Evolutionary conservation across 2,113 vertebrate genomes (phyloP).

Genomic region (Lanius collurio): DNA sequence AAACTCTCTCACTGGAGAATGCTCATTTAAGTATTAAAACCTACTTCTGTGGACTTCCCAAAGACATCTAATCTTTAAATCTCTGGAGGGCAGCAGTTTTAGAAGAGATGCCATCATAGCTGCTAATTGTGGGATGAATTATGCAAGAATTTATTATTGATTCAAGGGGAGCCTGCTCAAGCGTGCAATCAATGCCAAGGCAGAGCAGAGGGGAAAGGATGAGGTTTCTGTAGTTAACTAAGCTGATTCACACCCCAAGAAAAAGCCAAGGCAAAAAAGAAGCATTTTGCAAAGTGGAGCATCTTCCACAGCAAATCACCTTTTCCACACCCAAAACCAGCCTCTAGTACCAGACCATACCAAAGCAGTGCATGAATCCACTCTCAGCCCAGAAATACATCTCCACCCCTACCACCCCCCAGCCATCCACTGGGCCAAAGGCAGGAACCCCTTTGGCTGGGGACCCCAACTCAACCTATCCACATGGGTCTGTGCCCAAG

Average conservation of each 20-base stretch:
- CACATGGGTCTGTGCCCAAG: rapidly evolving
- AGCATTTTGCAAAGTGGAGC: background rate
- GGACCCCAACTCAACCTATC: background rate
- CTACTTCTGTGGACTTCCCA: background rate
- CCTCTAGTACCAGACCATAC: background rate
- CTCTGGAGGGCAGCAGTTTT: background rate
- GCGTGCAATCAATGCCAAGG: background rate
- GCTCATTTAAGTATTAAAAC: conserved; percentile 4
- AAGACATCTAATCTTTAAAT: conserved; percentile 14
- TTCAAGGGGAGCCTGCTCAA: background rate
- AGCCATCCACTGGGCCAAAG: background rate
- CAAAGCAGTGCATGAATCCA: rapidly evolving
- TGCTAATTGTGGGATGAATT: conserved; percentile 31
- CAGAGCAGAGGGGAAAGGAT: background rate
- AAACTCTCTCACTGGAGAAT: background rate
- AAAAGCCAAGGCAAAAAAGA: background rate
- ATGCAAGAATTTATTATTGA: conserved; percentile 59
- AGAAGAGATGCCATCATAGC: conserved; percentile 36
- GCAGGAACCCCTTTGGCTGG: background rate
- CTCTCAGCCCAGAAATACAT: background rate
- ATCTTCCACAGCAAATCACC: background rate
- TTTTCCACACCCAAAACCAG: background rate
- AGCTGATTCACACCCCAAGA: background rate
- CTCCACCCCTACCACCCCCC: no score
- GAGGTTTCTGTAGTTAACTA: background rate